Percentiles rank a stretch among this genome's conserved stretches.
Evolutionary conservation across 2,797 vertebrate species (phyloP).

Genomic region (Eospalax fontanierii): DNA sequence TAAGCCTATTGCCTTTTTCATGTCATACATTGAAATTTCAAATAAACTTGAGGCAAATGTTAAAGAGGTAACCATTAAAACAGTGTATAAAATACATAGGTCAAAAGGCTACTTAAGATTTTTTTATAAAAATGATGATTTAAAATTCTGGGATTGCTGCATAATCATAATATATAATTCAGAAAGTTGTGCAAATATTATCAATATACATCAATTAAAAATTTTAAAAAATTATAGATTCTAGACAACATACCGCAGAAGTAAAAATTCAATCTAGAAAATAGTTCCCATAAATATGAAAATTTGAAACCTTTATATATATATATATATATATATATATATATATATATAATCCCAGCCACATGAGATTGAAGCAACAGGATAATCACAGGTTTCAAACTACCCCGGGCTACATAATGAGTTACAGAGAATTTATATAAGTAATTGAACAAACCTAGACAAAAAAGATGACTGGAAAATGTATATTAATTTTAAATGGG

Average conservation of each 20-base stretch:
- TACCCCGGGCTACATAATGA: too few species aligned
- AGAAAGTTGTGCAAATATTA: not conserved
- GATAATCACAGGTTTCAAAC: too few species aligned
- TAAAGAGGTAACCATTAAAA: too few species aligned
- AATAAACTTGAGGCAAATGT: too few species aligned
- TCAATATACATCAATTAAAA: not conserved
- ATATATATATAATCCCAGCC: too few species aligned
- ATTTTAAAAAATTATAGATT: not conserved
- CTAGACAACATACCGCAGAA: not conserved
- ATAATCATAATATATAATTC: not conserved
- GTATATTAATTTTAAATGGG: constrained; percentile 6
- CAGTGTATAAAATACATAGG: too few species aligned
- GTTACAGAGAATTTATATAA: not conserved
- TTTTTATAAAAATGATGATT: not conserved
- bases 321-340: too few species aligned
- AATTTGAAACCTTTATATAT: too few species aligned
- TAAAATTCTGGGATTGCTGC: not conserved
- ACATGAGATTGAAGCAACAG: too few species aligned
- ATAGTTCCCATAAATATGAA: constrained; percentile 13
- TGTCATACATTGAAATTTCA: too few species aligned
- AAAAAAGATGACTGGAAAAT: not conserved
- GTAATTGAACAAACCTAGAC: constrained; percentile 34
- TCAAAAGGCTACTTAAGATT: too few species aligned
- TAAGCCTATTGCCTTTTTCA: too few species aligned
- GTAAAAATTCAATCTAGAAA: not conserved